Conservation (phyloP, 2,113 vertebrate species). For the Vulpes lagopus region DNA sequence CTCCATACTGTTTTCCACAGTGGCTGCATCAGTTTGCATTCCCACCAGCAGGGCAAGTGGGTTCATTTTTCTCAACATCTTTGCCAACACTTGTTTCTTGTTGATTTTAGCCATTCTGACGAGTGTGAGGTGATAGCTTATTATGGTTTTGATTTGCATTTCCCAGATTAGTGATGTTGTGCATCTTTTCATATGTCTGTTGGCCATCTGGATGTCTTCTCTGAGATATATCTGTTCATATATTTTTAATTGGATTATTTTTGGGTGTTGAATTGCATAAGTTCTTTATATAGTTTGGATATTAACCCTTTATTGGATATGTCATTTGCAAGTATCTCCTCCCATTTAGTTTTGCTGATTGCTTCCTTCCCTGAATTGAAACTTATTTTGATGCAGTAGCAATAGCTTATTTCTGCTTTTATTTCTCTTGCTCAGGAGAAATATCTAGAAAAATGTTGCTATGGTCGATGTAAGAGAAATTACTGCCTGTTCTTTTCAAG, state of each 20-base stretch:
- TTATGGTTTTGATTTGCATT: not conserved
- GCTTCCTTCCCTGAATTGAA: not conserved
- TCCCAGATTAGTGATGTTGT: not conserved
- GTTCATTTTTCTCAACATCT: not conserved
- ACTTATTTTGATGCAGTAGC: not conserved
- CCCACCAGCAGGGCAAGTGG: not conserved
- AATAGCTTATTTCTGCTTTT: not conserved
- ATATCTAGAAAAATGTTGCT: not conserved
- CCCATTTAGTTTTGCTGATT: not conserved
- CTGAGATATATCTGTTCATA: not conserved
- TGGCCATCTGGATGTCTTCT: not conserved
- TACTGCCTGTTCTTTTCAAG: not conserved
- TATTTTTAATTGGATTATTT: not conserved
- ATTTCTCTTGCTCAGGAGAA: not conserved
- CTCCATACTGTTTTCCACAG: not conserved
- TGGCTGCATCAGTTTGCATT: not conserved
- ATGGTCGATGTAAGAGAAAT: not conserved
- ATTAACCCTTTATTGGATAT: not conserved
- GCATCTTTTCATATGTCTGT: not conserved
- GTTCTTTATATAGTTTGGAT: not conserved
- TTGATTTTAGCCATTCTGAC: not conserved
- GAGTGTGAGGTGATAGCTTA: not conserved
- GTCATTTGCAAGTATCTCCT: not conserved
- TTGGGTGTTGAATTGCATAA: not conserved
- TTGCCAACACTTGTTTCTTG: not conserved